Percentiles rank a stretch among this genome's conserved stretches.
These are phyloP conservation scores for Escarpia spicata DNA, from an alignment of 2,888 invertebrate genomes.

Conservation along the genomic window DNA sequence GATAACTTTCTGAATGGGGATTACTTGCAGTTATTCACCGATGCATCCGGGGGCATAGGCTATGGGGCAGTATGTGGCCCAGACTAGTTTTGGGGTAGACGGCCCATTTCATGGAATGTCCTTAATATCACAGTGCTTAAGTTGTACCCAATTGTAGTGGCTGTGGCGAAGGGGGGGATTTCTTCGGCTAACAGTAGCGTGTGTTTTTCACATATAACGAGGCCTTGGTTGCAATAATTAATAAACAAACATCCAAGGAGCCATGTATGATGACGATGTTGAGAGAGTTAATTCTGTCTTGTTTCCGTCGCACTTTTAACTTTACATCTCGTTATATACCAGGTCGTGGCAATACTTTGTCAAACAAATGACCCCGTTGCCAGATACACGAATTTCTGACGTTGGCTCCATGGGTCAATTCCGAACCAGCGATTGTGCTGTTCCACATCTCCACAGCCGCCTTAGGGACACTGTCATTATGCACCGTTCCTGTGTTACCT, in stretches of 20 bases:
- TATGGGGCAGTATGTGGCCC: neutral
- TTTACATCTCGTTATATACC: too few relatives aligned
- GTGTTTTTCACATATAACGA: neutral
- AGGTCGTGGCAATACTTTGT: too few relatives aligned
- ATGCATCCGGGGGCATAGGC: neutral
- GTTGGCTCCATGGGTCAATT: neutral
- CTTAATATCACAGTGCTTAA: too few relatives aligned
- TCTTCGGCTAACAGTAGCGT: neutral
- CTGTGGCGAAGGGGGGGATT: neutral
- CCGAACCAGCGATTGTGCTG: neutral
- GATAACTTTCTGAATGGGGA: neutral
- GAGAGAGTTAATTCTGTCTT: neutral
- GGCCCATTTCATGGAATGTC: neutral
- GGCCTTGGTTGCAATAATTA: neutral
- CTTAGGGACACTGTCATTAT: neutral
- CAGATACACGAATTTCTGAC: neutral
- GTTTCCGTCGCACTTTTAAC: neutral
- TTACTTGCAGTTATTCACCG: neutral
- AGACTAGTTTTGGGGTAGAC: neutral
- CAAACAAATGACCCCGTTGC: too few relatives aligned
- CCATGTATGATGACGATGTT: neutral
- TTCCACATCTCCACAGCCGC: neutral
- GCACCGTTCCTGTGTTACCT: too few relatives aligned
- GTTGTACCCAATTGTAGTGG: neutral
- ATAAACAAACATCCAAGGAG: neutral